Percentiles rank a stretch among this genome's conserved stretches.
phyloP scores from a whole-genome alignment of 2,797 vertebrate species.

The Alcedo quadribrachys region DNA sequence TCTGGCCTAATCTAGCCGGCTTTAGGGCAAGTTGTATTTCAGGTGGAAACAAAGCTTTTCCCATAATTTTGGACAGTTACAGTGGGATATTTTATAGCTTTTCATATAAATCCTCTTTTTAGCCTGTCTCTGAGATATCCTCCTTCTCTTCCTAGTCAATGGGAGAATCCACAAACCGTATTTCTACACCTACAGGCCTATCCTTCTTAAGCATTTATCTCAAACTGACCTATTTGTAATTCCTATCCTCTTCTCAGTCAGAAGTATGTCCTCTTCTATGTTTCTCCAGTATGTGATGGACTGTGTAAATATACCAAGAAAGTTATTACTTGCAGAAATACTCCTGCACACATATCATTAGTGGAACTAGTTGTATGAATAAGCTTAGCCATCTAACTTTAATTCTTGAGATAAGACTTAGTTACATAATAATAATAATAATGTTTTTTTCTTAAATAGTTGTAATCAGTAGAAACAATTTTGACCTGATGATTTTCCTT shows the following conservation, averaged over 20 bases:
- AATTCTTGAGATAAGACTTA: neutral
- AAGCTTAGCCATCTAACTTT: neutral
- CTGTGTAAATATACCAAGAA: neutral
- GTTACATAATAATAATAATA: neutral
- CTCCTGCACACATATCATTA: neutral
- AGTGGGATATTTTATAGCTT: neutral
- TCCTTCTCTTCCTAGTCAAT: neutral
- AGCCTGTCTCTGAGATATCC: neutral
- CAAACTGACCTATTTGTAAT: neutral
- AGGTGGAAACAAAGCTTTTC: neutral
- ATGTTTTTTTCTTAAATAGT: neutral
- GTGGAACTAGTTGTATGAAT: neutral
- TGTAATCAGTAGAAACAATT: neutral
- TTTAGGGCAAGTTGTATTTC: neutral
- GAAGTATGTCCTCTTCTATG: neutral
- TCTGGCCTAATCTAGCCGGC: neutral
- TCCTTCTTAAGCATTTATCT: neutral
- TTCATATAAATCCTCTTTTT: neutral
- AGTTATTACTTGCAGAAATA: neutral
- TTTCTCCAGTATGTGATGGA: neutral
- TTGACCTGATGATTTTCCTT: neutral
- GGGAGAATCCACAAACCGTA: neutral
- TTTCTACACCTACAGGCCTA: neutral
- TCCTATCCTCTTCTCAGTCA: neutral
- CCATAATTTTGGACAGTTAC: neutral